phyloP scores from a whole-genome alignment of 2,888 invertebrate species.

The Meloe dianella region DNA sequence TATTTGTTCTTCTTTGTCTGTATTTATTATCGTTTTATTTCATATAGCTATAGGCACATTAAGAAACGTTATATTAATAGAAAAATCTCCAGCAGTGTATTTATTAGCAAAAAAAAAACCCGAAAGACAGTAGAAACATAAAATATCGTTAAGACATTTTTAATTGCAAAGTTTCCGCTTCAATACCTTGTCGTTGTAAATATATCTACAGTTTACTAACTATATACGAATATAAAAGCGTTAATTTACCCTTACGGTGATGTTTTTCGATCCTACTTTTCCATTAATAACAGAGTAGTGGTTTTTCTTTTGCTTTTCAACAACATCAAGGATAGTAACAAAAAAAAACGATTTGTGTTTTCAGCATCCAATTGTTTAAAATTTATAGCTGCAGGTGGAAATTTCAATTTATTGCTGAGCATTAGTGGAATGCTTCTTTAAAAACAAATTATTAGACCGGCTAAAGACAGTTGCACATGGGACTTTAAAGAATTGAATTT shows the following conservation, averaged over 20 bases:
- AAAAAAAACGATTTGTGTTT: no score
- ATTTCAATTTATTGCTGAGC: no score
- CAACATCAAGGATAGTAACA: no score
- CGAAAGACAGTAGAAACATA: background rate
- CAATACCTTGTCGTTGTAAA: slow-evolving; percentile 18
- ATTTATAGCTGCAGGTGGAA: no score
- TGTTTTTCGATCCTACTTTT: slow-evolving; percentile 25
- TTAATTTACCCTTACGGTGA: slow-evolving; percentile 22
- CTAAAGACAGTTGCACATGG: background rate
- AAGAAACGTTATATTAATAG: slow-evolving; percentile 14
- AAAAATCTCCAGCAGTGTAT: slow-evolving; percentile 17
- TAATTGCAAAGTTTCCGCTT: slow-evolving; percentile 15
- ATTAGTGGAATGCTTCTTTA: no score
- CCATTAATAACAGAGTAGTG: slow-evolving; percentile 29
- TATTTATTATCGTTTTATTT: background rate
- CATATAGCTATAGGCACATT: background rate
- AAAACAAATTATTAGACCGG: no score
- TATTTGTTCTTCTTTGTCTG: background rate
- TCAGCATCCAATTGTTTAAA: no score
- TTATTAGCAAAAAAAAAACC: slow-evolving; percentile 11
- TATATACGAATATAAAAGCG: slow-evolving; percentile 17
- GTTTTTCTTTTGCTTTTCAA: slow-evolving; percentile 4
- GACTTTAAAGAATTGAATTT: no score
- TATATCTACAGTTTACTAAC: background rate
- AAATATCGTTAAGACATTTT: slow-evolving; percentile 14